Evolutionary conservation across 2,797 vertebrate genomes (phyloP).

Genomic region (Artibeus lituratus): DNA sequence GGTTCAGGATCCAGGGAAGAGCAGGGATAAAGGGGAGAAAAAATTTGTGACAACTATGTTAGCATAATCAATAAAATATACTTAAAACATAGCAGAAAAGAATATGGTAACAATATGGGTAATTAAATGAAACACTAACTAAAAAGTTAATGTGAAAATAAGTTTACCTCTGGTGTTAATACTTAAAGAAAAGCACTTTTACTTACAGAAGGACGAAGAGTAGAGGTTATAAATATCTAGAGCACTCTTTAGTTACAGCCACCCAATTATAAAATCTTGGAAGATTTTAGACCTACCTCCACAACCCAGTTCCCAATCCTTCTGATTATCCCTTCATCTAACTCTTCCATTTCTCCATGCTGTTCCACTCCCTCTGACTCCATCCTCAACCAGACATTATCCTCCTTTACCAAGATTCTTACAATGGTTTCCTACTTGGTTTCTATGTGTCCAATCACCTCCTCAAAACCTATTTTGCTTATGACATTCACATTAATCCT

Average conservation of each 20-base stretch:
- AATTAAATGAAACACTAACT: slow-evolving; percentile 53
- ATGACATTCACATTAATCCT: not conserved
- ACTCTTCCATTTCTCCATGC: not conserved
- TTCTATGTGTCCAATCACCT: not conserved
- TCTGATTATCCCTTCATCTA: not conserved
- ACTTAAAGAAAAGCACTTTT: slow-evolving; percentile 2
- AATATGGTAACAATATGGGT: slow-evolving; percentile 48
- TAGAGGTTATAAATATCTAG: not conserved
- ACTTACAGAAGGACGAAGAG: not conserved
- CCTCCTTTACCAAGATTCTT: not conserved
- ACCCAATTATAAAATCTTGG: not conserved
- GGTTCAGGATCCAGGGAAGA: too few relatives aligned
- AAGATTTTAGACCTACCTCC: not conserved
- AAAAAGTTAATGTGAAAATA: slow-evolving; percentile 24
- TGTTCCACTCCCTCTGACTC: not conserved
- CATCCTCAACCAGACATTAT: not conserved
- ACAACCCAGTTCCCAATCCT: not conserved
- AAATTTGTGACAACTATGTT: too few relatives aligned
- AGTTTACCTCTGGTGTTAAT: not conserved
- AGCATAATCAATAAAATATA: too few relatives aligned
- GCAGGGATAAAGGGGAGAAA: too few relatives aligned
- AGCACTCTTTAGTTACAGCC: not conserved
- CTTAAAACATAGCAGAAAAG: slow-evolving; percentile 53
- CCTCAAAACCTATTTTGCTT: not conserved
- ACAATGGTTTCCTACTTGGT: not conserved